Conservation (phyloP, 2,113 vertebrate genomes). For the Pelmatolapia mariae region DNA sequence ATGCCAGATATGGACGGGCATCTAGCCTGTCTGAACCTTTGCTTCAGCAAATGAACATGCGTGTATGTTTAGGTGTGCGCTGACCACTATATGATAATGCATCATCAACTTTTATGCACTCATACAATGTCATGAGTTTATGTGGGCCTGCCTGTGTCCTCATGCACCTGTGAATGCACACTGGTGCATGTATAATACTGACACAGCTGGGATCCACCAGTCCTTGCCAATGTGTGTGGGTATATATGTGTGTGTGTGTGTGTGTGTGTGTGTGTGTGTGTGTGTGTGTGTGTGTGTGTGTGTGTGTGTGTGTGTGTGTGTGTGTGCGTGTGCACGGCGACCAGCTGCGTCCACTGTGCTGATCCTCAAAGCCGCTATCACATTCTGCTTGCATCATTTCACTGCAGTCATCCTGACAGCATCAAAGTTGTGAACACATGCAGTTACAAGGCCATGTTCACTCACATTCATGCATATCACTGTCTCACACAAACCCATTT, state of each 20-base stretch:
- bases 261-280: not conserved
- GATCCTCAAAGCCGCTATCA: slow-evolving; percentile 42
- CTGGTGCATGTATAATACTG: slow-evolving; percentile 17
- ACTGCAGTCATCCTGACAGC: not conserved
- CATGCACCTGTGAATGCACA: slow-evolving; percentile 20
- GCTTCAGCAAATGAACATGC: not conserved
- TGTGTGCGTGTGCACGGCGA: not conserved
- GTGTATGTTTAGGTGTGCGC: not conserved
- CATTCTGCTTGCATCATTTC: slow-evolving; percentile 41
- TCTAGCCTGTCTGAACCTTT: not conserved
- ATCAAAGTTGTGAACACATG: slow-evolving; percentile 29
- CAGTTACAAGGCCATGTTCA: not conserved
- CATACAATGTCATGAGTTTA: not conserved
- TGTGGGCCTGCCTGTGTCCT: not conserved
- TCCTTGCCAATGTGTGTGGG: not conserved
- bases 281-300: not conserved
- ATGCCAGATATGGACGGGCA: not conserved
- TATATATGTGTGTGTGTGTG: not conserved
- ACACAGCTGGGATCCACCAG: slow-evolving; percentile 41
- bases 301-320: no score
- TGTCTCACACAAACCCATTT: not conserved
- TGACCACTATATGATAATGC: not conserved
- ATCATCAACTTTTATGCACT: not conserved
- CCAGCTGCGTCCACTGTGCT: slow-evolving; percentile 44
- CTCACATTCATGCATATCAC: slow-evolving; percentile 2